Conservation (phyloP, 1,140 invertebrate genomes). For the Brachionus plicatilis region DNA sequence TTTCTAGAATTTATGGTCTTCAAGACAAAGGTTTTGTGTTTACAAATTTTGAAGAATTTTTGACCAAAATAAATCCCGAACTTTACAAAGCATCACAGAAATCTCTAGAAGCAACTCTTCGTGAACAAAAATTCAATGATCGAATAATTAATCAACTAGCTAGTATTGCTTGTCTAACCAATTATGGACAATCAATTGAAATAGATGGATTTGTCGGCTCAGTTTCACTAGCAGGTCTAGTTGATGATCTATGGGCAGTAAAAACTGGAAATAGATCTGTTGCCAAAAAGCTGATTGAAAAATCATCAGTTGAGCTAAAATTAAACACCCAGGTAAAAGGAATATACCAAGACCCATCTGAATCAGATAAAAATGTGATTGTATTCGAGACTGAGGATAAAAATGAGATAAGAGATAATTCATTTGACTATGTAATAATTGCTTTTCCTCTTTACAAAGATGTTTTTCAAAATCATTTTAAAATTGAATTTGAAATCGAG, state of each 20-base stretch:
- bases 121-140: constrained; percentile 54
- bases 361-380: constrained; percentile 4
- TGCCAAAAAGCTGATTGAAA: constrained; percentile 54
- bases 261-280: constrained; percentile 64
- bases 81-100: constrained; percentile 58
- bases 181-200: constrained; percentile 64
- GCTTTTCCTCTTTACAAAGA: constrained; percentile 24
- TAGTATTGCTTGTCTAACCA: constrained; percentile 59
- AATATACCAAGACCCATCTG: neutral
- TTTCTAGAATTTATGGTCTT: constrained; percentile 60
- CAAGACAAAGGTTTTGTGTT: constrained; percentile 60
- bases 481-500: constrained; percentile 1
- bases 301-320: constrained; percentile 48
- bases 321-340: constrained; percentile 8
- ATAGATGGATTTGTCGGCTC: constrained; percentile 39
- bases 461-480: neutral
- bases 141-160: constrained; percentile 62
- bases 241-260: constrained; percentile 61
- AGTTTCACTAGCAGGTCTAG: constrained; percentile 61
- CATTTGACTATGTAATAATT: constrained; percentile 24
- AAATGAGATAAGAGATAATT: neutral
- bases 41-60: constrained; percentile 57
- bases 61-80: constrained; percentile 58
- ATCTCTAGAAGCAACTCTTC: constrained; percentile 55
- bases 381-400: neutral